Base-by-base conservation (phyloP, 1,140 invertebrate species). In the Meloidogyne exigua region DNA sequence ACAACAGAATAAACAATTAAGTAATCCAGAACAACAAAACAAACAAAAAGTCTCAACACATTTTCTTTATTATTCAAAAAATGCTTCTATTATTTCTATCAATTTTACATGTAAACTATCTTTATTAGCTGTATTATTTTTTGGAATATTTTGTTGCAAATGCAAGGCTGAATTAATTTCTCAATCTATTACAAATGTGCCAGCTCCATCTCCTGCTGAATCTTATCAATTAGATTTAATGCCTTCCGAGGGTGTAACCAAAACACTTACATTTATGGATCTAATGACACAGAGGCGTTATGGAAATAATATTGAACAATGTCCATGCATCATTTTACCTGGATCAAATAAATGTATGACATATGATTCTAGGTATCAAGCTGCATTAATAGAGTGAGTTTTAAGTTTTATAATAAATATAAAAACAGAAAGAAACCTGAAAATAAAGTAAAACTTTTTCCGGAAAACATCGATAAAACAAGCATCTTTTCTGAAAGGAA, bases 271-370 rank as follows among this genome's bases (percentile, higher is more conserved):
- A 42, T 81, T 81, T 75, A 49, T 79, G 44, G 78, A 83, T 25
- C 49, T 81, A 42, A 69, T 81, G 13, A 78, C 49, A 63, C 80
- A 81, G 42, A 23, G 71, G 10, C 42, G 21, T 25, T 28, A 39
- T 23, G 80, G 80, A 15, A 81, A 83, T 76, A 65, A 68, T 28
- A 63, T 81, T 42, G 71, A 78, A 70, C 80, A 81, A 82, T 81
- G 80, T 57, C 80, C 80, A 2, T 81, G 80, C 76, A 82, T 81
- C 26, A 42, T 68, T 64, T 67, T 83, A 57, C 71, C 78, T 10
- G 80, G 80, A 4, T 76, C 79, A 18, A 63, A 79, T 49, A 79
- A 79, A 79, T 78, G 77, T 44, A 42, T 78, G 23, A 28, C 28
- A 32, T 78, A 79, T 66, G 77, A 79, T 68, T 69, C 68, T 12